Percentiles rank a stretch among this genome's conserved stretches.
phyloP scores from a whole-genome alignment of 2,113 vertebrate species.

The Dasyornis broadbenti region DNA sequence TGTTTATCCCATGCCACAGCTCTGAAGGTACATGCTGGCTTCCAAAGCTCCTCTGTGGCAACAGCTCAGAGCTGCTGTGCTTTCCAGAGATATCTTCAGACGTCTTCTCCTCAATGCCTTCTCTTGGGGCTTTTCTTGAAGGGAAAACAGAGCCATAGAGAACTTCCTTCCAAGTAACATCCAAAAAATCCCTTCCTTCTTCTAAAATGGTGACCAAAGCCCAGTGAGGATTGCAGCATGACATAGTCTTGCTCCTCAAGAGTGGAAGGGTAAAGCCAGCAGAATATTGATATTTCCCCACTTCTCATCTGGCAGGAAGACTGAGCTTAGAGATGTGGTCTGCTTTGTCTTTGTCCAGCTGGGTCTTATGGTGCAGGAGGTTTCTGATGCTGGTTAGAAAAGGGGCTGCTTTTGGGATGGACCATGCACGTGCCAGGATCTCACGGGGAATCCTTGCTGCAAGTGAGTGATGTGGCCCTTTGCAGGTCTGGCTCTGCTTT shows the following conservation, averaged over 20 bases:
- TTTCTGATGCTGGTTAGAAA: background rate
- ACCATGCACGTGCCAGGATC: background rate
- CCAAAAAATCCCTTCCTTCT: background rate
- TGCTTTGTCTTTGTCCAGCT: background rate
- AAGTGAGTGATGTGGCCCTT: background rate
- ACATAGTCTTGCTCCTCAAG: background rate
- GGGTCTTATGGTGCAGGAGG: background rate
- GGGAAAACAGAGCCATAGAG: background rate
- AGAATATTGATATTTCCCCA: background rate
- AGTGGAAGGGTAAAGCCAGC: background rate
- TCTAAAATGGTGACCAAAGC: background rate
- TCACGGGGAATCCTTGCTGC: background rate
- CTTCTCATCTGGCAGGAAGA: background rate
- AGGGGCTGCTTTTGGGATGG: background rate
- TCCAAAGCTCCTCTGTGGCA: background rate
- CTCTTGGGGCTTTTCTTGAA: background rate
- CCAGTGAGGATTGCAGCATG: background rate
- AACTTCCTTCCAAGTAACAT: background rate
- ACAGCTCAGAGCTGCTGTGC: background rate
- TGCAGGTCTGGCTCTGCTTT: background rate
- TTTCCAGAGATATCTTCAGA: background rate
- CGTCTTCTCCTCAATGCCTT: background rate
- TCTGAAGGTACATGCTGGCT: background rate
- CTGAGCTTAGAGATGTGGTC: background rate
- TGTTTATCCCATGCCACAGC: rapidly evolving